These are phyloP conservation scores for Vombatus ursinus DNA, from an alignment of 2,113 vertebrate genomes.

Conservation along the genomic window DNA sequence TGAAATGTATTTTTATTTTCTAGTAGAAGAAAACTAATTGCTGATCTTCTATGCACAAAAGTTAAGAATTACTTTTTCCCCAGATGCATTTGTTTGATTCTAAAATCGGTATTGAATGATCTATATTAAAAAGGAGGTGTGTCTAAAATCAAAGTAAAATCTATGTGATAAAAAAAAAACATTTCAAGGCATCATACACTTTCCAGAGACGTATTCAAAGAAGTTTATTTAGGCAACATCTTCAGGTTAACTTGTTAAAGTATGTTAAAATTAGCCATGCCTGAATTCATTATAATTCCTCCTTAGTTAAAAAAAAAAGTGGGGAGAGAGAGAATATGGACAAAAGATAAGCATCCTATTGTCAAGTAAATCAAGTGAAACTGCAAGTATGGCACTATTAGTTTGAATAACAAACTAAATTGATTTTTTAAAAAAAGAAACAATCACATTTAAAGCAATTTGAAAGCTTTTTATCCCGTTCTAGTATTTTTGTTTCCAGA, in stretches of 20 bases:
- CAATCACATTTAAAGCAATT: slow-evolving; percentile 2
- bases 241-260: slow-evolving; percentile 17
- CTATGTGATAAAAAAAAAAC: neutral
- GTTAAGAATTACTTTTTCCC: neutral
- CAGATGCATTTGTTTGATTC: neutral
- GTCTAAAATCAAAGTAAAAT: neutral
- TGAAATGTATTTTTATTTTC: slow-evolving; percentile 12
- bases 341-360: slow-evolving; percentile 10
- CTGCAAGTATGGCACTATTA: neutral
- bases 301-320: neutral
- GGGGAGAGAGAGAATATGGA: neutral
- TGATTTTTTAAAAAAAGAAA: slow-evolving; percentile 45
- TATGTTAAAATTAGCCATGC: slow-evolving; percentile 9
- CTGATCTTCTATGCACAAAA: slow-evolving; percentile 2
- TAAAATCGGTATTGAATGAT: neutral
- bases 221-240: neutral
- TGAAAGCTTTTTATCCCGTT: neutral
- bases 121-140: neutral
- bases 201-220: slow-evolving; percentile 26
- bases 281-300: slow-evolving; percentile 28
- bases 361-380: neutral
- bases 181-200: neutral
- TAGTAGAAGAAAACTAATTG: neutral
- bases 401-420: neutral
- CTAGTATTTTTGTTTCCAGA: neutral